phyloP scores from a whole-genome alignment of 92 coral and sea anemone genomes.

The Porites lobata region DNA sequence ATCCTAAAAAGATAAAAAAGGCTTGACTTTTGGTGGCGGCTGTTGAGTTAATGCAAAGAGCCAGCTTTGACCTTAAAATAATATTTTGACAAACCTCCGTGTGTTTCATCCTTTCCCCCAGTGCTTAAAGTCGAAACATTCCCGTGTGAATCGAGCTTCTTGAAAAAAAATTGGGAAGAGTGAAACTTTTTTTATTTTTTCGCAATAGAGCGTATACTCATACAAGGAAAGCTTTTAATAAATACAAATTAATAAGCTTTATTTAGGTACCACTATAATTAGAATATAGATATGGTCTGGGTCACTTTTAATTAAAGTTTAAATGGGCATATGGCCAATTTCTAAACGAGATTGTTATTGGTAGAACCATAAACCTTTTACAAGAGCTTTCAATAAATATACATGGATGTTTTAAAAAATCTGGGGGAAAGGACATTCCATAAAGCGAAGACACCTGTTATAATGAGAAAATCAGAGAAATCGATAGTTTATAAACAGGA shows the following conservation, averaged over 20 bases:
- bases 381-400: too few relatives aligned
- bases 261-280: neutral
- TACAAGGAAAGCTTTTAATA: neutral
- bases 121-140: neutral
- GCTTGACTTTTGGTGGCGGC: neutral
- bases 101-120: neutral
- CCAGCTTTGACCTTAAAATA: neutral
- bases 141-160: neutral
- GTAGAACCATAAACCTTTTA: too few relatives aligned
- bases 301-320: neutral
- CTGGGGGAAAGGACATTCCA: too few relatives aligned
- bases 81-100: constrained; percentile 5
- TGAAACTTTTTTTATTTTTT: too few relatives aligned
- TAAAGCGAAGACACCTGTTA: too few relatives aligned
- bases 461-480: too few relatives aligned
- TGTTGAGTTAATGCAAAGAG: constrained; percentile 10
- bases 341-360: too few relatives aligned
- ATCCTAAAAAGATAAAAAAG: neutral
- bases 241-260: neutral
- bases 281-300: neutral
- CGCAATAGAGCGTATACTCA: neutral
- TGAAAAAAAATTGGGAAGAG: too few relatives aligned
- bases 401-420: too few relatives aligned
- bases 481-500: too few relatives aligned
- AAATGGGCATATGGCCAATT: too few relatives aligned